Conservation (phyloP, 2,888 invertebrate genomes). For the Alcis repandata region DNA sequence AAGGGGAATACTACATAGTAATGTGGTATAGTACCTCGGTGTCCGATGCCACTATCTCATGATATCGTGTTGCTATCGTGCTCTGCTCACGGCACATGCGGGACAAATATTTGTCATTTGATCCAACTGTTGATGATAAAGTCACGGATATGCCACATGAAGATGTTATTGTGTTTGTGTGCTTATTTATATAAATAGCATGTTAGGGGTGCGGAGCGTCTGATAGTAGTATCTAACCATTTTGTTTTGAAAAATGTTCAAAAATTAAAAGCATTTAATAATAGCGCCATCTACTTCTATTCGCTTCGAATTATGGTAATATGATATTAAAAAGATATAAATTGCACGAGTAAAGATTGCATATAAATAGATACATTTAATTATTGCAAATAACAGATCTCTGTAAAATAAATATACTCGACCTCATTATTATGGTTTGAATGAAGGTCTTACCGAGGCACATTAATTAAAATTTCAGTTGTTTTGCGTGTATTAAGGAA, state of each 20-base stretch:
- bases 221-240: no score
- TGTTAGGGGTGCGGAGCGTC: no score
- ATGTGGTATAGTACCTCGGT: conserved; percentile 1
- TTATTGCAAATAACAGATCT: no score
- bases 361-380: no score
- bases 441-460: neutral
- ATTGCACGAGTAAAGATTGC: no score
- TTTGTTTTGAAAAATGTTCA: no score
- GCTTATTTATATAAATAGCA: neutral
- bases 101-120: conserved; percentile 34
- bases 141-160: conserved; percentile 23
- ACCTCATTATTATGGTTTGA: neutral
- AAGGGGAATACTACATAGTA: conserved; percentile 16
- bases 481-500: no score
- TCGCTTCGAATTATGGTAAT: no score
- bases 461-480: conserved; percentile 2
- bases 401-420: no score
- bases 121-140: conserved; percentile 29
- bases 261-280: no score
- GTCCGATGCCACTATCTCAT: conserved; percentile 25
- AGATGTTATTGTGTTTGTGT: conserved; percentile 16
- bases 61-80: conserved; percentile 29
- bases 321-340: no score
- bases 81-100: conserved; percentile 16
- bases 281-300: no score